These are phyloP conservation scores for Hesperia comma DNA, from an alignment of 2,888 invertebrate genomes.

Conservation along the genomic window DNA sequence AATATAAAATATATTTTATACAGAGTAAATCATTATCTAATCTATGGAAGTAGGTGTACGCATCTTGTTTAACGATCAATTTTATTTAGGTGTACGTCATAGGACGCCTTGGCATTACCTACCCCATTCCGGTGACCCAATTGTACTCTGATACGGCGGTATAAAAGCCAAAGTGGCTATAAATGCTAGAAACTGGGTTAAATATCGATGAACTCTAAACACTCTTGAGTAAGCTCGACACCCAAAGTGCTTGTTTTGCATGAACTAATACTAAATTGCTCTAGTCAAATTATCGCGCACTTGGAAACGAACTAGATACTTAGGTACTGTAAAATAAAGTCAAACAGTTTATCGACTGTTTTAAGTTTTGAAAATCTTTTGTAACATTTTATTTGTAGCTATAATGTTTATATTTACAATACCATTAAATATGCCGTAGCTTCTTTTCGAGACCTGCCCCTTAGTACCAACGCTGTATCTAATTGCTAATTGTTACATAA, in stretches of 20 bases:
- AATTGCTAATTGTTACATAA: no score
- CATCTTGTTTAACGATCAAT: constrained; percentile 52
- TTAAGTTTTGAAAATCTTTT: constrained; percentile 23
- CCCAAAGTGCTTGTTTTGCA: constrained; percentile 49
- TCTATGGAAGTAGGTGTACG: not conserved
- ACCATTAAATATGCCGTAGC: no score
- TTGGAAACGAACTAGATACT: constrained; percentile 21
- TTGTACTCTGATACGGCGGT: constrained; percentile 72
- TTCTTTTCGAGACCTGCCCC: no score
- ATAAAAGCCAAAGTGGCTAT: constrained; percentile 72
- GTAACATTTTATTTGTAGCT: not conserved
- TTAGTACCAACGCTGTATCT: no score
- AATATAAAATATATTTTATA: no score
- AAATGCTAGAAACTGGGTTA: constrained; percentile 79
- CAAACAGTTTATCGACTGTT: constrained; percentile 34
- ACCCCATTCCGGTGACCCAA: constrained; percentile 77
- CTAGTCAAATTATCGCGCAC: constrained; percentile 35
- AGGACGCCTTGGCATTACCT: constrained; percentile 64
- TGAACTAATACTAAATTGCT: constrained; percentile 43
- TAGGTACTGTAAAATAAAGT: constrained; percentile 33
- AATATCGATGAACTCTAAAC: constrained; percentile 74
- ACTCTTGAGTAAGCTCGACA: constrained; percentile 57
- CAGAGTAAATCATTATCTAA: not conserved
- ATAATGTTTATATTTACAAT: not conserved
- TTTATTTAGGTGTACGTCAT: constrained; percentile 59